Evolutionary conservation across 2,888 invertebrate genomes (phyloP), one percentile per base, ranked within the genome.

Genomic region (Tetanocera ferruginea): DNA sequence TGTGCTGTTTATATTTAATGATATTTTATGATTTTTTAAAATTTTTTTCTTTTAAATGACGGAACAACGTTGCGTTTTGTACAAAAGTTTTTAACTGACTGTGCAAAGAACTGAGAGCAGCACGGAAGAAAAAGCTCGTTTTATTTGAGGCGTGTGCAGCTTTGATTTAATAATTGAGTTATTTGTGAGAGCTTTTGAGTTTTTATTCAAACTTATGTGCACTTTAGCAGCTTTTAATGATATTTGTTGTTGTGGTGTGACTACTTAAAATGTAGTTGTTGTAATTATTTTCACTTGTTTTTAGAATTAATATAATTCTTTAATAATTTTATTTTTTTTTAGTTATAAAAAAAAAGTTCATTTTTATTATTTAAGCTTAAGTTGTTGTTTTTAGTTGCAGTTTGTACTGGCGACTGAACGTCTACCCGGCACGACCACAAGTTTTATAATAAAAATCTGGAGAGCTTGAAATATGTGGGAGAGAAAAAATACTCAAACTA

Each of bases 381-480:
- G 51, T 55, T 23, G 77, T 19, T 78, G 80, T 76, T 78, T 72
- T 51, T 76, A 28, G 82, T 85, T 82, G 83, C 83, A 83, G 84
- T 84, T 85, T 86, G 77, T 80, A 83, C 83, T 86, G 90, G 92
- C 93, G 93, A 92, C 93, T 93, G 92, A 90, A 90, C 91, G 93
- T 93, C 93, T 93, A 91, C 89, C 90, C 90, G 87, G 83, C 84
- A 90, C 90, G 86, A 90, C 82, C 83, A 83, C 82, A 79, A 83
- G 84, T 87, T 89, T 89, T 88, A 89, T 89, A 85, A 83, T 70
- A 74, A 72, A 43, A 43, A 9, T 17, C 34, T 25, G 23, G 14
- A 62, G 31, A n/a, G 64, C 64, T 31, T 28, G 19, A n/a, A 25
- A 19, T 25, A 34, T 11, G 51, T 17, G 51, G 19, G 25, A 37